These are phyloP conservation scores for Drosophila paulistorum DNA, from an alignment of 1,140 invertebrate species.

Conservation along the genomic window DNA sequence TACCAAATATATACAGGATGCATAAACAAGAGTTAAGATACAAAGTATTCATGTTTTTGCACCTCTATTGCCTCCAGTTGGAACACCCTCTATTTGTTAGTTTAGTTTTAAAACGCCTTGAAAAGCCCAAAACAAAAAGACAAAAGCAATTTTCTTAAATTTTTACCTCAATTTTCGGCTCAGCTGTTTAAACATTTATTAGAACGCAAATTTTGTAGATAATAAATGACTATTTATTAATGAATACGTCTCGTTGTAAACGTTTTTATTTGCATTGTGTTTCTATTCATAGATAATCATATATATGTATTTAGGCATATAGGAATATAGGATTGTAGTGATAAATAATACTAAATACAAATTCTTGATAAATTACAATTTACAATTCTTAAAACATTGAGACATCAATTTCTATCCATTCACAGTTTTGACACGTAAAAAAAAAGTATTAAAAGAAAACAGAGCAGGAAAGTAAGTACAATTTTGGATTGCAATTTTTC, in stretches of 20 bases:
- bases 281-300: neutral
- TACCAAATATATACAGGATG: neutral
- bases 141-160: neutral
- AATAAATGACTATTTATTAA: constrained; percentile 12
- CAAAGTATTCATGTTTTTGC: neutral
- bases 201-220: neutral
- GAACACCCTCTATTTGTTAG: neutral
- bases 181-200: constrained; percentile 9
- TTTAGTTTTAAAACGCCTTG: neutral
- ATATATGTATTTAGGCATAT: neutral
- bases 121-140: neutral
- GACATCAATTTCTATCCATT: neutral
- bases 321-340: neutral
- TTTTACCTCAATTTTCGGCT: neutral
- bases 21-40: neutral
- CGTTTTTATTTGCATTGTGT: neutral
- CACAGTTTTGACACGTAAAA: neutral
- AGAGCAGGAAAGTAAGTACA: neutral
- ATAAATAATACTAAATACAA: constrained; percentile 12
- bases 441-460: neutral
- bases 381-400: constrained; percentile 1
- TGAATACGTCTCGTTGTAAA: constrained; percentile 4
- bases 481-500: neutral
- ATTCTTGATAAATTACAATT: constrained; percentile 5
- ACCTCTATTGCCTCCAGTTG: neutral